Evolutionary conservation across 2,888 invertebrate genomes (phyloP).

Genomic region (Tryphoninae sp.): DNA sequence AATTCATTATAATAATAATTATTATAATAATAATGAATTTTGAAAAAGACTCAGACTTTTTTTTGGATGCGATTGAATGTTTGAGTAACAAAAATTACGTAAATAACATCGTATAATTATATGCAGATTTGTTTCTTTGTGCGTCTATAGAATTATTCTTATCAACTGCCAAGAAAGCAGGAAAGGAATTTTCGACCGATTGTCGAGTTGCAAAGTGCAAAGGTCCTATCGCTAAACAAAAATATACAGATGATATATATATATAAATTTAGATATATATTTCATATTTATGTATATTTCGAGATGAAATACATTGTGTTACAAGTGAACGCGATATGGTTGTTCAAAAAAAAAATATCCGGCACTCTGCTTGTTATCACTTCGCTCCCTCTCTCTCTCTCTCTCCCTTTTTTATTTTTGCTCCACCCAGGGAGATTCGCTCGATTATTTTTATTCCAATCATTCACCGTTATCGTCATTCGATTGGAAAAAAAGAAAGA

Average conservation of each 20-base stretch:
- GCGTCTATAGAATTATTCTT: conserved; percentile 33
- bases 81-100: not conserved
- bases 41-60: no score
- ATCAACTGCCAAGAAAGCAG: conserved; percentile 47
- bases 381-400: not conserved
- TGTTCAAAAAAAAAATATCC: not conserved
- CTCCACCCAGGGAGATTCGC: conserved; percentile 9
- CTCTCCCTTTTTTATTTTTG: not conserved
- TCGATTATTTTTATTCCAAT: conserved; percentile 20
- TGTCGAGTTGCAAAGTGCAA: conserved; percentile 68
- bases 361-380: conserved; percentile 7
- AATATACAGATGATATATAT: not conserved
- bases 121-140: conserved; percentile 21
- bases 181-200: conserved; percentile 64
- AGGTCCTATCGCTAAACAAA: conserved; percentile 67
- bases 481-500: not conserved
- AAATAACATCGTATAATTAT: not conserved
- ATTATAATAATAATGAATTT: no score
- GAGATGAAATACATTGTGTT: not conserved
- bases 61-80: not conserved
- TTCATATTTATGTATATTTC: not conserved
- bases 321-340: not conserved
- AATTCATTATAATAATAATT: no score
- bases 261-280: not conserved
- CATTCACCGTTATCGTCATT: conserved; percentile 8